Conservation (phyloP, 1,140 invertebrate species). For the Palaemon carinicauda region DNA sequence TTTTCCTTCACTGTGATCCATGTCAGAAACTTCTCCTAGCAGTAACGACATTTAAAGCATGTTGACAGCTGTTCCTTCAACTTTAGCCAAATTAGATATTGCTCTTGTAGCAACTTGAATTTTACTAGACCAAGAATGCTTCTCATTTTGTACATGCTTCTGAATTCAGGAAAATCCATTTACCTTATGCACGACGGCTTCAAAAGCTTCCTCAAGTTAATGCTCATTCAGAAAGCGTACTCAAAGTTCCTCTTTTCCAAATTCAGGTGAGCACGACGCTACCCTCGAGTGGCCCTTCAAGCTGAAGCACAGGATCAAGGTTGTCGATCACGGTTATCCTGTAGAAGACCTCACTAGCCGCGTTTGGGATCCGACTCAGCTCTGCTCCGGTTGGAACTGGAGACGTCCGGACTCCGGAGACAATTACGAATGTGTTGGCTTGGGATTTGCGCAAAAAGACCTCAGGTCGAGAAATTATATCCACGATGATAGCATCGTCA, state of each 20-base stretch:
- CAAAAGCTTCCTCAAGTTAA: not conserved
- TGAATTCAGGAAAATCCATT: too few species aligned
- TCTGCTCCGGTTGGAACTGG: constrained; percentile 67
- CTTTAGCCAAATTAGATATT: too few species aligned
- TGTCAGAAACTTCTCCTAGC: too few species aligned
- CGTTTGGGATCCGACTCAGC: constrained; percentile 67
- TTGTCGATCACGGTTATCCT: constrained; percentile 65
- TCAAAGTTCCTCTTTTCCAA: not conserved
- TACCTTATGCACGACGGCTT: not conserved
- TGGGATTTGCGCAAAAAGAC: constrained; percentile 65
- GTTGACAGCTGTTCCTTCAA: too few species aligned
- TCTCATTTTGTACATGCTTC: too few species aligned
- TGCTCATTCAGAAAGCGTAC: not conserved
- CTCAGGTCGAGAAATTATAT: constrained; percentile 64
- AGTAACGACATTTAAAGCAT: too few species aligned
- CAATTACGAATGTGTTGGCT: constrained; percentile 68
- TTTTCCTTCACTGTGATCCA: too few species aligned
- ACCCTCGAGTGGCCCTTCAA: constrained; percentile 67
- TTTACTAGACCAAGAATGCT: too few species aligned
- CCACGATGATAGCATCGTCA: constrained; percentile 63
- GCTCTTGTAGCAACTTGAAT: too few species aligned
- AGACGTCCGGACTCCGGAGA: constrained; percentile 64
- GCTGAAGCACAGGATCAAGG: constrained; percentile 63
- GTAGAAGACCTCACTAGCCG: constrained; percentile 65
- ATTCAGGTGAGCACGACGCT: constrained; percentile 61